Base-by-base conservation (phyloP, 2,888 invertebrate genomes). In the Lasius platythorax region DNA sequence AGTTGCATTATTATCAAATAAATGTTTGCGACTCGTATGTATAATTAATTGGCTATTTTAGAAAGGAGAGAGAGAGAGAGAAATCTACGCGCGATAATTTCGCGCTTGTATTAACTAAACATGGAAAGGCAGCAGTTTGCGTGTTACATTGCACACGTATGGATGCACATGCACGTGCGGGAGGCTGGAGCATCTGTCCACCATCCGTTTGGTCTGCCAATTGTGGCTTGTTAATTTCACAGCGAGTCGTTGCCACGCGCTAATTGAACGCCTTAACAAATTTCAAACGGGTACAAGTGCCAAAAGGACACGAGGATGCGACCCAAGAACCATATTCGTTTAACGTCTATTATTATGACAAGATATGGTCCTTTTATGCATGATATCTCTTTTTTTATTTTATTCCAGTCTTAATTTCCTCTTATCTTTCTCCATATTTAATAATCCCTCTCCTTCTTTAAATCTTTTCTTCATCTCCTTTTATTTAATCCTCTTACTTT, bases 221-320 rank as follows among this genome's bases (percentile, higher is more conserved):
- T 90, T 90, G 90, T 67, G 84, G 74, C 90, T 90, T 66, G 90
- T 90, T 90, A 90, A 90, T 89, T 85, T 87, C 83, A 83, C 87
- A 83, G 85, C 84, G 82, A 82, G 70, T 76, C 64, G 83, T 87
- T 88, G 53, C 87, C 88, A 73, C 81, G 84, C 50, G 87, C 78
- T 90, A 90, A 90, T 88, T 90, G 85, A 74, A 37, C 64, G 85
- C 37, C 72, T 82, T 86, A 88, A 89, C 87, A 75, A 87, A 90
- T 90, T 91, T 86, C 66, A 70, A 86, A 40, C 74, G 64, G 53
- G 23, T 33, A 37, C 58, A 50, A 76, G 70, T 79, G 79, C 68
- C 76, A 43, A 61, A 84, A 85, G 73, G 82, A 40, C 61, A 46
- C 12, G 43, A 18, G 46, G 6, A 33, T 37, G 9, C 50, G 75